Percentiles rank a stretch among this genome's conserved stretches.
Conservation (phyloP, 2,113 vertebrate genomes). For the Phycodurus eques region DNA sequence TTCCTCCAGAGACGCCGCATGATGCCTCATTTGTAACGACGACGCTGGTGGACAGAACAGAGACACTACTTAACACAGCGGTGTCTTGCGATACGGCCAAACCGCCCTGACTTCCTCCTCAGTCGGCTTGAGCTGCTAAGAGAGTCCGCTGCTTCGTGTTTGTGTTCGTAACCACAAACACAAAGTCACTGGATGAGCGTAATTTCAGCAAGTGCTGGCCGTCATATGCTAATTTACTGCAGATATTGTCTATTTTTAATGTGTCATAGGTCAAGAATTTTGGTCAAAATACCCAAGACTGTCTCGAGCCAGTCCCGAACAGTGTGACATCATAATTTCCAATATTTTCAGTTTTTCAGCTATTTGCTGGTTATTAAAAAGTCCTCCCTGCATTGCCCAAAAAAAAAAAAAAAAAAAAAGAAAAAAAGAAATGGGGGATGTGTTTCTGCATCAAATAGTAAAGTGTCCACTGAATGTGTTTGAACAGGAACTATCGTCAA, state of each 20-base stretch:
- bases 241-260: too few species aligned
- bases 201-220: too few species aligned
- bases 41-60: conserved; percentile 21
- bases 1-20: conserved; percentile 60
- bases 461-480: background rate
- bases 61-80: background rate
- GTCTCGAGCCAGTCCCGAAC: background rate
- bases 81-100: background rate
- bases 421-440: background rate
- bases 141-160: too few species aligned
- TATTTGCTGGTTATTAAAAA: background rate
- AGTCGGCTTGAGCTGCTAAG: too few species aligned
- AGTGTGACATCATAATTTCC: background rate
- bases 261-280: too few species aligned
- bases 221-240: too few species aligned
- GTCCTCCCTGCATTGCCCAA: background rate
- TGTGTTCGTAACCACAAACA: too few species aligned
- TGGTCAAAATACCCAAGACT: too few species aligned
- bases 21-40: conserved; percentile 43
- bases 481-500: background rate
- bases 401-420: background rate
- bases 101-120: too few species aligned
- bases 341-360: background rate
- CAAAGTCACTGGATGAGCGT: background rate
- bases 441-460: background rate